A percentile compares a stretch with the other conserved stretches of the same genome.
Evolutionary conservation across 2,888 invertebrate species (phyloP).

Genomic region (Meteorus cinctellus): DNA sequence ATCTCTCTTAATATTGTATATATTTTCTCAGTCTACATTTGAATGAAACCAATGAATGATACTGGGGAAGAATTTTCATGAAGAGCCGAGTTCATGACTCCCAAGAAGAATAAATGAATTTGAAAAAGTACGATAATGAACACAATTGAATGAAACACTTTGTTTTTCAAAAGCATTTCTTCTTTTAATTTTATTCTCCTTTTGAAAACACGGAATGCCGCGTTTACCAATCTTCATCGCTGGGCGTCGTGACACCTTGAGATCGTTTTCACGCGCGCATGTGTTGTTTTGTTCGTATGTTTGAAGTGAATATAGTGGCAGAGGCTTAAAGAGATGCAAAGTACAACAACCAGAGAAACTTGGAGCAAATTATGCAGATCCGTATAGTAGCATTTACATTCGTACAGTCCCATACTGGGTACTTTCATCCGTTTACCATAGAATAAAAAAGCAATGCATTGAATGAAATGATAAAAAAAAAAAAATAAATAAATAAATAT

Average conservation of each 20-base stretch:
- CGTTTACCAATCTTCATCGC: constrained; percentile 16
- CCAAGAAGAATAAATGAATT: background rate
- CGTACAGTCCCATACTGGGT: constrained; percentile 40
- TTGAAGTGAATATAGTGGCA: constrained; percentile 17
- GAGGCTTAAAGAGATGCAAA: constrained; percentile 46
- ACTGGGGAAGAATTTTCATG: background rate
- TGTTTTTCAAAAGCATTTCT: background rate
- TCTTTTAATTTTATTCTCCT: background rate
- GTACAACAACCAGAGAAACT: constrained; percentile 57
- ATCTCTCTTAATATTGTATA: too few relatives aligned
- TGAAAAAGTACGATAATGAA: background rate
- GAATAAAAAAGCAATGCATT: constrained; percentile 47
- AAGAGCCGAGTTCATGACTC: background rate
- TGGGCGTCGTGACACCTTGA: constrained; percentile 41
- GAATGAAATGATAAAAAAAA: too few relatives aligned
- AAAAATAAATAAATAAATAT: too few relatives aligned
- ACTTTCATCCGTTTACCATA: constrained; percentile 66
- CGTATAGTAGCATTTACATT: constrained; percentile 57
- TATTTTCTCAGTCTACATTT: background rate
- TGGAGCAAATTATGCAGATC: constrained; percentile 64
- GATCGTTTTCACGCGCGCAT: constrained; percentile 27
- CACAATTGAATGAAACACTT: background rate
- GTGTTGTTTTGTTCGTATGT: constrained; percentile 9
- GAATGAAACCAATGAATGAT: background rate
- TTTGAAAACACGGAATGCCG: background rate